These are phyloP conservation scores for Meriones unguiculatus DNA, from an alignment of 2,113 vertebrate species.

Conservation along the genomic window DNA sequence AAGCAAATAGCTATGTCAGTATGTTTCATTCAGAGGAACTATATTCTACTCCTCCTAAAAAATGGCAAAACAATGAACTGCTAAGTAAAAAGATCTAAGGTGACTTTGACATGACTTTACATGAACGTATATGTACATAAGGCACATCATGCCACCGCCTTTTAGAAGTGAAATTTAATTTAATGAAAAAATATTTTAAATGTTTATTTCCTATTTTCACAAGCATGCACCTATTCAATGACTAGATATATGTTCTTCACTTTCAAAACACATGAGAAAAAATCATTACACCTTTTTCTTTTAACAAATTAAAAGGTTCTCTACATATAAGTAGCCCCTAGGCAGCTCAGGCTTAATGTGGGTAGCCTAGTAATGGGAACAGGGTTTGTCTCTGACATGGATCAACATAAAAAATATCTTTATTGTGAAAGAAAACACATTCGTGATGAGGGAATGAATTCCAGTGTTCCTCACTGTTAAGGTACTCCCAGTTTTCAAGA, in stretches of 20 bases:
- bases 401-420: constrained; percentile 48
- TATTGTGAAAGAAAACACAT: constrained; percentile 44
- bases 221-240: constrained; percentile 55
- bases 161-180: constrained; percentile 68
- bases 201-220: constrained; percentile 46
- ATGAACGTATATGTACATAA: constrained; percentile 53
- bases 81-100: constrained; percentile 23
- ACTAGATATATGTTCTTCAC: constrained; percentile 53
- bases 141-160: constrained; percentile 16
- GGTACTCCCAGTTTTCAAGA: background rate
- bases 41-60: constrained; percentile 44
- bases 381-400: background rate
- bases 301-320: constrained; percentile 61
- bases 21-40: constrained; percentile 42
- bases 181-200: constrained; percentile 66
- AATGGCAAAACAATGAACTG: constrained; percentile 62
- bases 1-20: constrained; percentile 45
- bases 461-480: background rate
- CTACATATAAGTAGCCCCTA: too few relatives aligned
- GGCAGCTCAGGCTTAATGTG: too few relatives aligned
- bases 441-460: constrained; percentile 40
- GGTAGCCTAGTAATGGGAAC: too few relatives aligned
- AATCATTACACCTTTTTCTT: constrained; percentile 45
- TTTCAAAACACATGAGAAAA: constrained; percentile 44
- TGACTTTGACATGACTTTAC: constrained; percentile 55